Evolutionary conservation across 2,888 invertebrate genomes (phyloP).

Genomic region (Tenthredo distinguenda): DNA sequence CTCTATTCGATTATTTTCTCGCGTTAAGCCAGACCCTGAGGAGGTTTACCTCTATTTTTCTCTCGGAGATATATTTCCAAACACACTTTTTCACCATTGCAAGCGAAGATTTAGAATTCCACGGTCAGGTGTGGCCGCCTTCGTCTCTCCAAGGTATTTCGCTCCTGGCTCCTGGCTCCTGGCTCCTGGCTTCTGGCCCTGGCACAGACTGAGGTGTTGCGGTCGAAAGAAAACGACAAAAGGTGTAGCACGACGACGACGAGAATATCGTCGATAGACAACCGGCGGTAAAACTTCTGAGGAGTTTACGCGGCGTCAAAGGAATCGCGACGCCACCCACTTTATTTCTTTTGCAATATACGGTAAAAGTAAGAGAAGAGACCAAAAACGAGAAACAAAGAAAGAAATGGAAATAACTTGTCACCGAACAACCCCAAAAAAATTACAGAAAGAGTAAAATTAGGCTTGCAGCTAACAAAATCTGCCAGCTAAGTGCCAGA

Average conservation of each 20-base stretch:
- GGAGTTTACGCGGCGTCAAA: constrained; percentile 45
- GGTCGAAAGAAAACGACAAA: constrained; percentile 41
- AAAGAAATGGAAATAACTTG: background rate
- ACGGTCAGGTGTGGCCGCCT: constrained; percentile 42
- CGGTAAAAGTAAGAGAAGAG: background rate
- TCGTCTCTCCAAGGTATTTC: constrained; percentile 39
- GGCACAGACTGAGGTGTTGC: background rate
- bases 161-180: constrained; percentile 1
- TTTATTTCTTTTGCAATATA: background rate
- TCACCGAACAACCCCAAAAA: background rate
- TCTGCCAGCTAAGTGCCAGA: background rate
- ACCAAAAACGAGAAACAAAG: background rate
- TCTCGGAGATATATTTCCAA: background rate
- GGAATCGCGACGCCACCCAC: background rate
- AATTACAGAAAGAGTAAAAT: background rate
- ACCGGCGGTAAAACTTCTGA: constrained; percentile 72
- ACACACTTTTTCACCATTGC: constrained; percentile 27
- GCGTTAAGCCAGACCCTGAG: background rate
- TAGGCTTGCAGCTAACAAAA: too few species aligned
- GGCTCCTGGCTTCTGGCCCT: background rate
- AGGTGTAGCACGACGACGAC: background rate
- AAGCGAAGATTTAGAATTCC: constrained; percentile 19
- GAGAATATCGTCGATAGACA: constrained; percentile 65
- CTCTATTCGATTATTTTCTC: constrained; percentile 1
- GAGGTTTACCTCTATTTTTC: background rate